Evolutionary conservation across 2,113 vertebrate genomes (phyloP).

Genomic region (Sinocyclocheilus grahami): DNA sequence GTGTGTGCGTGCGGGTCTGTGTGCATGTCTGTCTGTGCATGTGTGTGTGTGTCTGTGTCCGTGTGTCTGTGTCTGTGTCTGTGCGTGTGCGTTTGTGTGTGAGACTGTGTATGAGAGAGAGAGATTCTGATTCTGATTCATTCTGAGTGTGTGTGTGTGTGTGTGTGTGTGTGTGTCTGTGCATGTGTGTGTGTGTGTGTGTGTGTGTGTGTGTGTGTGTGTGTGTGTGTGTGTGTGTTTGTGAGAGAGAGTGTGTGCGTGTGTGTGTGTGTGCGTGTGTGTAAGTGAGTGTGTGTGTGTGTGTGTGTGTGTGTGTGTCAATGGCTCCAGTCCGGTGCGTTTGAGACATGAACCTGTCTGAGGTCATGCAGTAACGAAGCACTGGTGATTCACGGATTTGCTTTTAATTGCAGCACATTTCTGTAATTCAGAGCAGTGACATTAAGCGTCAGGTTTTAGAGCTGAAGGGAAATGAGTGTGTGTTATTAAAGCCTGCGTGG

Average conservation of each 20-base stretch:
- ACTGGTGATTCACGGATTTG: conserved; percentile 1
- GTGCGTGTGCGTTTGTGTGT: too few species aligned
- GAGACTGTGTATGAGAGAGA: too few species aligned
- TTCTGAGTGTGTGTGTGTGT: too few species aligned
- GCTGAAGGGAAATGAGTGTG: conserved; percentile 17
- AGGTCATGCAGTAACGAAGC: neutral
- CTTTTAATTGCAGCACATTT: neutral
- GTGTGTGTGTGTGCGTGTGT: neutral
- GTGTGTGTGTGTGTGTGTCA: neutral
- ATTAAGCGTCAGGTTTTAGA: neutral
- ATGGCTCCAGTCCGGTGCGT: neutral
- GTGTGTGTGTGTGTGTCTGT: too few species aligned
- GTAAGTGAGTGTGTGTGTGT: neutral
- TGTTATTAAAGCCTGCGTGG: conserved; percentile 5
- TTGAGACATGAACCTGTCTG: neutral
- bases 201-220: neutral
- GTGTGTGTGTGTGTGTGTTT: neutral
- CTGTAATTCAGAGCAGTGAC: conserved; percentile 6
- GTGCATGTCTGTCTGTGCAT: too few species aligned
- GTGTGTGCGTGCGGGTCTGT: too few species aligned
- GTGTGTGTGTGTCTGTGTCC: neutral
- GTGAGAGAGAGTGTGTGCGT: neutral
- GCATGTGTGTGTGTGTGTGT: neutral
- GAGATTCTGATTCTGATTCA: too few species aligned
- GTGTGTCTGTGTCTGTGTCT: neutral